A percentile compares a stretch with the other conserved stretches of the same genome.
Evolutionary conservation across 2,888 invertebrate species (phyloP).

Genomic region (Lydus trimaculatus): DNA sequence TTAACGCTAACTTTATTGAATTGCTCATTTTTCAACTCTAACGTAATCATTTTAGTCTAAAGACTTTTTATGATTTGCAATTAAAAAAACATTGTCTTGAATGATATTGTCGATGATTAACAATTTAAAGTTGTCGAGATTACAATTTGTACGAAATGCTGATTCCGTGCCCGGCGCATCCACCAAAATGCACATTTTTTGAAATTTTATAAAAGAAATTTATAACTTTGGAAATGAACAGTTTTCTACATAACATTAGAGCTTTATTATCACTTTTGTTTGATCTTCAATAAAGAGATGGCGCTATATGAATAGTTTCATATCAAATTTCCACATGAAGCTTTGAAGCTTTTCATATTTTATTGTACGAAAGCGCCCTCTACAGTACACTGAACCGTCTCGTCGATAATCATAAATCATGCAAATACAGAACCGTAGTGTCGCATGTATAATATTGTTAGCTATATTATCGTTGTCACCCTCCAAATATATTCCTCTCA

Average conservation of each 20-base stretch:
- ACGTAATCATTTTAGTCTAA: too few species aligned
- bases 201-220: too few species aligned
- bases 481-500: background rate
- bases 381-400: constrained; percentile 14
- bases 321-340: background rate
- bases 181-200: background rate
- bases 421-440: constrained; percentile 6
- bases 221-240: too few species aligned
- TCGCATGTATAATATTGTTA: background rate
- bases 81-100: too few species aligned
- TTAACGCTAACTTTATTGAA: too few species aligned
- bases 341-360: background rate
- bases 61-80: too few species aligned
- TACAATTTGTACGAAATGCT: too few species aligned
- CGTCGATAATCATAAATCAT: constrained; percentile 26
- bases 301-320: background rate
- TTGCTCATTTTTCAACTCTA: too few species aligned
- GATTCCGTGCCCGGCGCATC: too few species aligned
- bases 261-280: background rate
- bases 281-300: background rate
- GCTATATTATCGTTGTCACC: constrained; percentile 1
- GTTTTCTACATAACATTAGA: background rate
- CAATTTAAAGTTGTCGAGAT: too few species aligned
- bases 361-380: background rate
- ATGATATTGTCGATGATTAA: too few species aligned